Evolutionary conservation across 2,113 vertebrate genomes (phyloP), one percentile per base, ranked within the genome.

Genomic region (Sterrhoptilus dennistouni): DNA sequence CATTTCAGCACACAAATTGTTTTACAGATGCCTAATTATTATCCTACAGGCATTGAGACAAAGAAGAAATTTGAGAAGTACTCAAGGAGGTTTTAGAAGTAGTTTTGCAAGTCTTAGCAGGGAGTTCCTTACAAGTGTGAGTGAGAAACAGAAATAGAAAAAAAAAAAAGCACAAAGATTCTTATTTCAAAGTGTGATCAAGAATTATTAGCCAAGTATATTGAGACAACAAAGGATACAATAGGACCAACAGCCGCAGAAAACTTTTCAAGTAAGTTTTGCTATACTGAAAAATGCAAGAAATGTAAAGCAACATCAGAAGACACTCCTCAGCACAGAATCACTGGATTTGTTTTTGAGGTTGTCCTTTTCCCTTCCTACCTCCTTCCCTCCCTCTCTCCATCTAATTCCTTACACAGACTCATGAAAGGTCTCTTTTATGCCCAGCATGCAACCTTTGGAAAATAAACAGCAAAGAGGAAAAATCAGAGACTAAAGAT

Each of bases 381-480:
- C 44, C 23, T 57, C 27, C 36, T 16, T 81, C 61, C 45, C 20
- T 44, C 33, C 60, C 69, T 76, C 66, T 42, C 42, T 87, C 63
- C 84, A 88, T 77, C 45, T 80, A 92, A 88, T 84, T 75, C 54
- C 68, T 93, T 70, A 60, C 57, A 79, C 5, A 88, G 44, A 42
- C 17, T 50, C 40, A 61, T 88, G 71, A 97, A 94, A 93, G 56
- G 85, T 90, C 56, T 53, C 76, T 95, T 96, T 95, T 94, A 94
- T 92, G 47, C 85, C 47, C 64, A 94, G 76, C 79, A 83, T 88
- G 85, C 93, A 87, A 94, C 68, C 85, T 96, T 88, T 90, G 56
- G 79, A 94, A 96, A 96, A 92, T 74, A 95, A 96, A 88, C 88
- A 92, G 47, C 60, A 29, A 84, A 87, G 78, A 93, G 54, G 84